Conservation (phyloP, 2,797 vertebrate species). For the Pygocentrus nattereri region DNA sequence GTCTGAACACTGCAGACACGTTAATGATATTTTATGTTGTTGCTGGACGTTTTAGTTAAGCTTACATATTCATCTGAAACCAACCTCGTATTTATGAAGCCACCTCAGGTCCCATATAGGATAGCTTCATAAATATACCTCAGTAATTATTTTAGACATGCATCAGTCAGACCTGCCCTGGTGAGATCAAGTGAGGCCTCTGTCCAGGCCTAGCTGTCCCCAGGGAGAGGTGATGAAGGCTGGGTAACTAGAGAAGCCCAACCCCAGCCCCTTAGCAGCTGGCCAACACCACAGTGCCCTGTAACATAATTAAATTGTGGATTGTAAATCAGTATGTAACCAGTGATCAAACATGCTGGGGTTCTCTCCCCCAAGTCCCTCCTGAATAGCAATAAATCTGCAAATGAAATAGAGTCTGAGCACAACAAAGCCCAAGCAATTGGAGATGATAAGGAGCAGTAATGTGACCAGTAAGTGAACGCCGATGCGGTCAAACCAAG, state of each 20-base stretch:
- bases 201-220: conserved; percentile 52
- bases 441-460: conserved; percentile 67
- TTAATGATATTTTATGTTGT: conserved; percentile 63
- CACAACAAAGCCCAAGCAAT: conserved; percentile 76
- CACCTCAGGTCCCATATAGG: conserved; percentile 63
- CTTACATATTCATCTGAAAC: conserved; percentile 68
- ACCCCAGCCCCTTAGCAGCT: conserved; percentile 54
- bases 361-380: conserved; percentile 67
- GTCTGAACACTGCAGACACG: conserved; percentile 2
- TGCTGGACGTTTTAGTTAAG: conserved; percentile 63
- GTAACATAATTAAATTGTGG: conserved; percentile 83
- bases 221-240: conserved; percentile 57
- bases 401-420: conserved; percentile 46
- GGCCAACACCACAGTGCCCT: conserved; percentile 72
- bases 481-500: conserved; percentile 45
- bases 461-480: conserved; percentile 60
- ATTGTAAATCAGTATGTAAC: conserved; percentile 83
- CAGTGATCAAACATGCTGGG: conserved; percentile 79
- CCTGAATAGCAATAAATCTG: conserved; percentile 78
- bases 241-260: conserved; percentile 52
- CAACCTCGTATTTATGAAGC: conserved; percentile 68
- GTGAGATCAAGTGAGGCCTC: conserved; percentile 52
- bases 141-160: conserved; percentile 66
- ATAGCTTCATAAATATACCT: conserved; percentile 48
- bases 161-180: conserved; percentile 64